Percentiles rank a stretch among this genome's conserved stretches.
Evolutionary conservation across 2,797 vertebrate species (phyloP).

Genomic region (Pterois miles): DNA sequence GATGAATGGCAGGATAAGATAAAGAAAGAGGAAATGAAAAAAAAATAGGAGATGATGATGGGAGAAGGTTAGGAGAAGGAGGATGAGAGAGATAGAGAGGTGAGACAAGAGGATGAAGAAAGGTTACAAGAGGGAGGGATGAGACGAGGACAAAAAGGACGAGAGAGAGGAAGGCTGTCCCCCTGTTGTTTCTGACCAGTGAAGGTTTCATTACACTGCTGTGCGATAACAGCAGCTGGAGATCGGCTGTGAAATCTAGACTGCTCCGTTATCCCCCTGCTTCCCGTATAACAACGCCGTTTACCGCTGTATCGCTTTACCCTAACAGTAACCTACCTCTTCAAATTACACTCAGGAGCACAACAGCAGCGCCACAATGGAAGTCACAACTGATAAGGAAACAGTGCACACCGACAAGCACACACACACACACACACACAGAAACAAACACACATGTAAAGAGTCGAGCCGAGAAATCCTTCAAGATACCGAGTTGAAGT

Average conservation of each 20-base stretch:
- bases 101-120: conserved; percentile 27
- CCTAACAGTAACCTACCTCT: conserved; percentile 72
- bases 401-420: conserved; percentile 13
- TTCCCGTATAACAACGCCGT: conserved; percentile 74
- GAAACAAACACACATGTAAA: background rate
- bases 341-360: conserved; percentile 67
- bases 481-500: background rate
- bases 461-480: background rate
- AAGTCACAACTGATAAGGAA: conserved; percentile 64
- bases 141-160: conserved; percentile 28
- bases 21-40: conserved; percentile 28
- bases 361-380: conserved; percentile 30
- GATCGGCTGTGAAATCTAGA: conserved; percentile 75
- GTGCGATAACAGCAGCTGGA: conserved; percentile 69
- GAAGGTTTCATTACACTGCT: conserved; percentile 66
- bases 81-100: conserved; percentile 25
- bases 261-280: conserved; percentile 56
- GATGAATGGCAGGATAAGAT: conserved; percentile 23
- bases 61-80: conserved; percentile 39
- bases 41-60: conserved; percentile 14
- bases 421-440: background rate
- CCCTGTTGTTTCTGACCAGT: conserved; percentile 48
- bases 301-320: conserved; percentile 75
- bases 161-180: conserved; percentile 42
- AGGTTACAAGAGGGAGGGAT: conserved; percentile 36